phyloP scores from a whole-genome alignment of 2,888 invertebrate genomes.

The Petrolisthes cinctipes region DNA sequence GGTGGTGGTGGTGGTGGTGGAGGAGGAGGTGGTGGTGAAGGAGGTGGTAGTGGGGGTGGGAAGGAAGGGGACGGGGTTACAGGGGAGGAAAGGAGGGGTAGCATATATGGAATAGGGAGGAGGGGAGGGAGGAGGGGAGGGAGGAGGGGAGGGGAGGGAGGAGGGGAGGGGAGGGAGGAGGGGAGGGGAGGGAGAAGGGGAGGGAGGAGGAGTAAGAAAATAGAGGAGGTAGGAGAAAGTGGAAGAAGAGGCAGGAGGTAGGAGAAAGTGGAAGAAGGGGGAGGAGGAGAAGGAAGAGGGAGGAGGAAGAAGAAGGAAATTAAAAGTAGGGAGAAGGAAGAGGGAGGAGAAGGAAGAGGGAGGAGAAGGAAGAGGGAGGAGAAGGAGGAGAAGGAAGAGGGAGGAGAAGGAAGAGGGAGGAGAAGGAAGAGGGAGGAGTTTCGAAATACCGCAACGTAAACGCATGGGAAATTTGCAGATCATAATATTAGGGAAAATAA shows the following conservation, averaged over 20 bases:
- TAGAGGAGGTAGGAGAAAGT: not conserved
- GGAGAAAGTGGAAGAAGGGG: not conserved
- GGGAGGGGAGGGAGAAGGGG: not conserved
- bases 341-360: no score
- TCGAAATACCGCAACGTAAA: no score
- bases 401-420: not conserved
- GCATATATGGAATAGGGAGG: not conserved
- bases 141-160: not conserved
- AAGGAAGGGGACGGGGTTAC: not conserved
- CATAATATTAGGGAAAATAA: no score
- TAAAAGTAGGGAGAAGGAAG: no score
- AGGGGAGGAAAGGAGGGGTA: not conserved
- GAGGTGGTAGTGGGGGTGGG: not conserved
- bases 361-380: no score
- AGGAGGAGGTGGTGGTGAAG: not conserved
- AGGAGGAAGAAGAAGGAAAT: no score
- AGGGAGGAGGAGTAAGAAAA: not conserved
- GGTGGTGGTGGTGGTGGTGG: not conserved
- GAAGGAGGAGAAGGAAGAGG: no score
- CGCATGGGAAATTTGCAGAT: no score
- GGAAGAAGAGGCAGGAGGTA: not conserved
- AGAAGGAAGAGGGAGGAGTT: not conserved
- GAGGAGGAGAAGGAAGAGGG: no score
- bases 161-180: not conserved
- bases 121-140: not conserved